A percentile compares a stretch with the other conserved stretches of the same genome.
These are phyloP conservation scores for Mionectes macconnelli DNA, from an alignment of 2,113 vertebrate genomes.

Conservation along the genomic window DNA sequence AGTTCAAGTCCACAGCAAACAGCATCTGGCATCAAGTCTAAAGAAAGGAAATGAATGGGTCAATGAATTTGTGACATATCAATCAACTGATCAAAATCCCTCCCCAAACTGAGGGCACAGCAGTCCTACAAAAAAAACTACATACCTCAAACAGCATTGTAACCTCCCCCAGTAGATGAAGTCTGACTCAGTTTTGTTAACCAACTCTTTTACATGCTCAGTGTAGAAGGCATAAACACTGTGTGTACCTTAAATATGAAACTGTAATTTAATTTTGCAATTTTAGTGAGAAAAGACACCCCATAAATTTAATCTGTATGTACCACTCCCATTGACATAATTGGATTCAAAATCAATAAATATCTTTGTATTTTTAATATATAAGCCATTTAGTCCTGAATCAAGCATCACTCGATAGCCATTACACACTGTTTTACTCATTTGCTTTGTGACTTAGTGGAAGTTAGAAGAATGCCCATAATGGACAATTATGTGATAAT, in stretches of 20 bases:
- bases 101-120: neutral
- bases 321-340: neutral
- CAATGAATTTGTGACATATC: neutral
- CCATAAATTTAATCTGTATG: neutral
- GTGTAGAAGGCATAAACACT: neutral
- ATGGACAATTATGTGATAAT: neutral
- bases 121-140: neutral
- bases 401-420: neutral
- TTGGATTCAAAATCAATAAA: neutral
- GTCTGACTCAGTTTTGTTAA: neutral
- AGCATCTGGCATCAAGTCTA: neutral
- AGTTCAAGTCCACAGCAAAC: neutral
- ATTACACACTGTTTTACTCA: neutral
- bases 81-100: neutral
- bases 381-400: neutral
- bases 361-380: neutral
- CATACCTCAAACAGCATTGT: neutral
- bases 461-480: neutral
- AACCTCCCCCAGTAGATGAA: neutral
- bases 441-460: neutral
- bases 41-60: neutral
- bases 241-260: neutral
- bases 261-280: neutral
- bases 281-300: neutral
- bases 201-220: neutral